Conservation (phyloP, 2,113 vertebrate genomes). For the Bujurquina vittata region DNA sequence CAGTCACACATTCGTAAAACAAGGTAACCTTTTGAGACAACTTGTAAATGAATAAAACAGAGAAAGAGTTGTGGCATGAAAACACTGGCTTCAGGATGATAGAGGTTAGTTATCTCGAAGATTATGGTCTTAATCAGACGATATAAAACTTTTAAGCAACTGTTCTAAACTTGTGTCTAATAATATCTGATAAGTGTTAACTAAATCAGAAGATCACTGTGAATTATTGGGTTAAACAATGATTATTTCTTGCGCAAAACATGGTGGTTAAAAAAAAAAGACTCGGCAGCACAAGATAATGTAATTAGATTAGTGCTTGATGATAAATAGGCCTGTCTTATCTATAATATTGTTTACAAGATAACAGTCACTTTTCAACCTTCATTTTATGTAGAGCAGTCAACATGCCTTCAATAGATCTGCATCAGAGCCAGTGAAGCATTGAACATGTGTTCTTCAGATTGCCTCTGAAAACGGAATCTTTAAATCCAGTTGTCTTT, state of each 20-base stretch:
- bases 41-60: neutral
- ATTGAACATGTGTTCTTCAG: conserved; percentile 59
- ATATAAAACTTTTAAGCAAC: neutral
- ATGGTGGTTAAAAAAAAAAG: conserved; percentile 13
- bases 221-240: conserved; percentile 13
- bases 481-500: conserved; percentile 54
- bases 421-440: conserved; percentile 29
- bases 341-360: conserved; percentile 21
- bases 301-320: conserved; percentile 23
- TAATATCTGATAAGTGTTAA: neutral
- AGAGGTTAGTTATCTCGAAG: neutral
- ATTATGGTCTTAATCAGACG: neutral
- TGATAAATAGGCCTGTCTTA: conserved; percentile 8
- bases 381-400: conserved; percentile 7
- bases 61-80: neutral
- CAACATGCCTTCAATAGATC: conserved; percentile 25
- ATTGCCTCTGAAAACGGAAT: conserved; percentile 32
- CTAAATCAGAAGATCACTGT: conserved; percentile 7
- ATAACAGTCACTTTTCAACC: neutral
- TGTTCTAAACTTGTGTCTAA: neutral
- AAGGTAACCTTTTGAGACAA: neutral
- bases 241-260: conserved; percentile 4
- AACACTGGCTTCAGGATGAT: neutral
- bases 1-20: neutral
- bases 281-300: conserved; percentile 26